Evolutionary conservation across 1,140 invertebrate species (phyloP), one percentile per base, ranked within the genome.

Genomic region (Zaprionus ornatus): DNA sequence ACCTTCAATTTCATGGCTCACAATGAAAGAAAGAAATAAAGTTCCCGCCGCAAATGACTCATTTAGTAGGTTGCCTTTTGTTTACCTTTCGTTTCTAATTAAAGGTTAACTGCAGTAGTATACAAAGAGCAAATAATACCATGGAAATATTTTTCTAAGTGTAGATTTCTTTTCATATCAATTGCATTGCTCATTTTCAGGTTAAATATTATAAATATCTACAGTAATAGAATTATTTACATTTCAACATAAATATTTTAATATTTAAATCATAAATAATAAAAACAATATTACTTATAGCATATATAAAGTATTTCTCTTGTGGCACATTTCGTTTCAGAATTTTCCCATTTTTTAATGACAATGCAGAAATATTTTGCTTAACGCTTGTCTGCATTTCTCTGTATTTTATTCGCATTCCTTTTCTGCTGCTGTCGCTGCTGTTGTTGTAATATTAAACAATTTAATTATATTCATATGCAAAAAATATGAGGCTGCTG

Each of bases 391-490:
- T 64, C 62, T 65, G 56, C 61, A 45, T 75, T 69, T 37, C 21
- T 6, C 25, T 45, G 40, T 29, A n/a, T 52, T 61, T 45, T 40
- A 40, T 40, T 42, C 32, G 21, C 21, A 21, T 35, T 65, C 57
- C 69, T 66, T 37, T 48, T 40, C 55, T 42, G 50, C 32, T 23
- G 13, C 2, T 12, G 3, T 3, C 50, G 19, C n/a, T 62, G 50
- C 69, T 75, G 68, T 65, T 72, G 52, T 79, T 77, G 74, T 62
- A 63, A 81, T 70, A 77, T 81, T 78, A 73, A 81, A 78, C 79
- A 82, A 82, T 82, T 82, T 81, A 81, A 82, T 82, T 82, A 81
- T 81, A 75, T 70, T 78, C 66, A 65, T 82, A 81, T 78, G 79
- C 66, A 74, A 80, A 82, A 82, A 70, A 74, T 77, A 80, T 80